phyloP scores from a whole-genome alignment of 30 jellyfish, hydroid and myxozoan genomes.

The Hydractinia echinata region DNA sequence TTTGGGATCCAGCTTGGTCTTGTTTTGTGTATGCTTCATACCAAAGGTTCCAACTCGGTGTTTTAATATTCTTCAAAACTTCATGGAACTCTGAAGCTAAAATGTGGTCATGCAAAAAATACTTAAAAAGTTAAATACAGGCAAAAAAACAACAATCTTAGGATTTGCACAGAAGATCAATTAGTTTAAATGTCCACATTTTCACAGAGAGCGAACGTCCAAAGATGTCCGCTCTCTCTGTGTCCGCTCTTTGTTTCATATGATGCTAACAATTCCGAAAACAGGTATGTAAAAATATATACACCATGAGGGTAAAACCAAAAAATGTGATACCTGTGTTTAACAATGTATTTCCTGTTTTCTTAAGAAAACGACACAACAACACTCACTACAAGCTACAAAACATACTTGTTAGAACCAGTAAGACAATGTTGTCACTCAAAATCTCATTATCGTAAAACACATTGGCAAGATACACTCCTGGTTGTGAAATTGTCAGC shows the following conservation, averaged over 20 bases:
- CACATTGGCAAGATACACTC: constrained; percentile 20
- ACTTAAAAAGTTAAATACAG: too few relatives aligned
- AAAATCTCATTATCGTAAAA: constrained; percentile 23
- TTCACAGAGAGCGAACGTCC: too few relatives aligned
- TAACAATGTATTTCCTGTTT: not conserved
- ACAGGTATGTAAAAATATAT: too few relatives aligned
- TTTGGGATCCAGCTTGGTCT: too few relatives aligned
- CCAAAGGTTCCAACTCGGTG: constrained; percentile 49
- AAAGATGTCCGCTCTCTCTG: too few relatives aligned
- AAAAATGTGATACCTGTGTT: too few relatives aligned
- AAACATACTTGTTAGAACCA: constrained; percentile 27
- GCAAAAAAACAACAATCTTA: too few relatives aligned
- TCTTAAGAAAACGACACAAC: not conserved
- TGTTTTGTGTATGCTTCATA: constrained; percentile 53
- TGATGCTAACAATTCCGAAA: too few relatives aligned
- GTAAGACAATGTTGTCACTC: constrained; percentile 16
- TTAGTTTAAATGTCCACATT: too few relatives aligned
- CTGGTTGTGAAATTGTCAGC: constrained; percentile 22
- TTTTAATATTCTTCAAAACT: constrained; percentile 30
- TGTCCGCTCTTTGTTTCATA: too few relatives aligned
- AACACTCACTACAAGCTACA: not conserved
- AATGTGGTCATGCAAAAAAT: not conserved
- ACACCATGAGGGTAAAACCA: too few relatives aligned
- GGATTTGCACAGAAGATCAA: too few relatives aligned
- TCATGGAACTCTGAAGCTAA: constrained; percentile 47